Base-by-base conservation (phyloP, 2,797 vertebrate species). In the Nasua narica region DNA sequence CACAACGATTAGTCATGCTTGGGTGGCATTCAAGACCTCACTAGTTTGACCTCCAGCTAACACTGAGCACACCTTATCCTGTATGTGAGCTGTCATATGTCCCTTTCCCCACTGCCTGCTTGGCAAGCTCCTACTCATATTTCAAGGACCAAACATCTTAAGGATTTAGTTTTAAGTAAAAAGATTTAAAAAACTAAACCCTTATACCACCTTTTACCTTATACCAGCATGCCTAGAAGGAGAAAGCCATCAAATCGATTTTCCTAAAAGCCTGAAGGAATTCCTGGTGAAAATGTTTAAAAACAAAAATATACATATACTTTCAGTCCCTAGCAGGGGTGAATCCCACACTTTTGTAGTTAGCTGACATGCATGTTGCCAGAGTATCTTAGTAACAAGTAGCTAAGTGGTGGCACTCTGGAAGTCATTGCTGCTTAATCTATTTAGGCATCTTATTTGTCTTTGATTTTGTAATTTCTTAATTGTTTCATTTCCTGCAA, bases 401-500 rank as follows among this genome's bases (percentile, higher is more conserved):
- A 11, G 0, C 35, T 35, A 16, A 46, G 58, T 43, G 23, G 48
- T 29, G 10, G 7, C 0, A 65, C 13, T 92, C 25, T 15, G 8
- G 15, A 1, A 50, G 50, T 72, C 79, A 72, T 46, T 86, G 69
- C 74, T 82, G 32, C 60, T 82, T 62, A 85, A 74, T 46, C 89
- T 56, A 65, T 60, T 40, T 54, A 91, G 19, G n/a, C 11, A 85
- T 35, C 13, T 48, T 46, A 7, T 37, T 58, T 18, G 18, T 43
- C 88, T 85, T 35, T 48, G 37, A 19, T 94, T 90, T 69, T 90
- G 60, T 86, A 60, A 94, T 67, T 78, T 56, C 92, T 90, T 95
- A 43, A 81, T 48, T 92, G 65, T 87, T 90, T 83, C 21, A 35
- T 35, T 87, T 92, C 85, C 94, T 95, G 65, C 84, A 90, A 72